Evolutionary conservation across 2,797 vertebrate species (phyloP).

Genomic region (Orientallactaga sibirica): DNA sequence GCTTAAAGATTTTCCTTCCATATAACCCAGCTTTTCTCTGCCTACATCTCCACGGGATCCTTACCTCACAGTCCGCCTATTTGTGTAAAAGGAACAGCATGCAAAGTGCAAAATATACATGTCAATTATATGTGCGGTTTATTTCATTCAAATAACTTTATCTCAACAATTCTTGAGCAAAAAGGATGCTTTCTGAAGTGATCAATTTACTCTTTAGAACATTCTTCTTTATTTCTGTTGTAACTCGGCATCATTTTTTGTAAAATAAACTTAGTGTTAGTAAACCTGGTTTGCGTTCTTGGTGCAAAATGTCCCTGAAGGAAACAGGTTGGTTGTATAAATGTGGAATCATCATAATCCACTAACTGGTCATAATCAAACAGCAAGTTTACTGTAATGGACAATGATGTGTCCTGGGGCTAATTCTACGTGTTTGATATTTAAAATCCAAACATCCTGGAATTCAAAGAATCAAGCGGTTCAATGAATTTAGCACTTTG

Average conservation of each 20-base stretch:
- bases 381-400: conserved; percentile 14
- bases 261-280: conserved; percentile 65
- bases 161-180: neutral
- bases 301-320: neutral
- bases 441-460: conserved; percentile 36
- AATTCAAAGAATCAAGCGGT: conserved; percentile 19
- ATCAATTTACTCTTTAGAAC: conserved; percentile 16
- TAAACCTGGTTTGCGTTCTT: conserved; percentile 32
- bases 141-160: conserved; percentile 1
- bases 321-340: conserved; percentile 52
- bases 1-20: neutral
- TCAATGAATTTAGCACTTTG: neutral
- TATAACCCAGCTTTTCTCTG: conserved; percentile 4
- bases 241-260: conserved; percentile 39
- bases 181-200: conserved; percentile 30
- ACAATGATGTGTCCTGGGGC: neutral
- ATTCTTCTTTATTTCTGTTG: neutral
- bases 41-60: neutral
- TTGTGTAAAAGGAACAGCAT: conserved; percentile 41
- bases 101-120: neutral
- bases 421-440: conserved; percentile 25
- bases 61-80: neutral
- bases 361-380: conserved; percentile 30
- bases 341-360: conserved; percentile 16
- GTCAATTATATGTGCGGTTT: neutral